Conservation (phyloP, 2,113 vertebrate genomes). For the Hyaena hyaena region DNA sequence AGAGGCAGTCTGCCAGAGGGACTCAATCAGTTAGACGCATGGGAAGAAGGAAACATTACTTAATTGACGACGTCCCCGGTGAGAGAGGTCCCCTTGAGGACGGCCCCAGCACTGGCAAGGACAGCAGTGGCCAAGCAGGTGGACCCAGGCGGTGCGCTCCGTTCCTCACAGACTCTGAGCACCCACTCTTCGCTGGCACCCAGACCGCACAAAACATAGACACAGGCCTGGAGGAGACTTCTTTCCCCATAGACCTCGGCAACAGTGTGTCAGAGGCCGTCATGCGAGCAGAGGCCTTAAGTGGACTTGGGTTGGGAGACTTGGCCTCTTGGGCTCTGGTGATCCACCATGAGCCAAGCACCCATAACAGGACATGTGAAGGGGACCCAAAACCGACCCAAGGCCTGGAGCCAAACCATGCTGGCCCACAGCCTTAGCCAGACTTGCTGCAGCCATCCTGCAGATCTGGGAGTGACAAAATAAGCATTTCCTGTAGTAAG, state of each 20-base stretch:
- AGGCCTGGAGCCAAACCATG: not conserved
- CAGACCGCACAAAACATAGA: not conserved
- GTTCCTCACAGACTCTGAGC: not conserved
- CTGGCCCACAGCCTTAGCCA: not conserved
- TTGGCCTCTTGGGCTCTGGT: no score
- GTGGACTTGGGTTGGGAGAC: fast-evolving
- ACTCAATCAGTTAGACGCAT: no score
- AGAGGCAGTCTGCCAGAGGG: not conserved
- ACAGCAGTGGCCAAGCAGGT: not conserved
- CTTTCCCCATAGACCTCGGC: not conserved
- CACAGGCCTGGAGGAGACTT: not conserved
- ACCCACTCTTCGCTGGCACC: not conserved
- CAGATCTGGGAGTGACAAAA: not conserved
- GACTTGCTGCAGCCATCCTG: not conserved
- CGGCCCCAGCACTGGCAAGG: not conserved
- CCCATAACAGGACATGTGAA: not conserved
- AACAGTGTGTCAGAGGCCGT: fast-evolving
- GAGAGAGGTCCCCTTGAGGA: not conserved
- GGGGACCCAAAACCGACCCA: no score
- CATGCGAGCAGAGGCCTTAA: not conserved
- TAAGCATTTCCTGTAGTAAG: not conserved
- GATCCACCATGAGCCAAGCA: not conserved
- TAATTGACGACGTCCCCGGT: fast-evolving
- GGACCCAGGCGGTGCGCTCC: not conserved
- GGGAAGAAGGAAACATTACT: not conserved